phyloP scores from a whole-genome alignment of 1,140 invertebrate species.

The Drosophila nigromelanica region DNA sequence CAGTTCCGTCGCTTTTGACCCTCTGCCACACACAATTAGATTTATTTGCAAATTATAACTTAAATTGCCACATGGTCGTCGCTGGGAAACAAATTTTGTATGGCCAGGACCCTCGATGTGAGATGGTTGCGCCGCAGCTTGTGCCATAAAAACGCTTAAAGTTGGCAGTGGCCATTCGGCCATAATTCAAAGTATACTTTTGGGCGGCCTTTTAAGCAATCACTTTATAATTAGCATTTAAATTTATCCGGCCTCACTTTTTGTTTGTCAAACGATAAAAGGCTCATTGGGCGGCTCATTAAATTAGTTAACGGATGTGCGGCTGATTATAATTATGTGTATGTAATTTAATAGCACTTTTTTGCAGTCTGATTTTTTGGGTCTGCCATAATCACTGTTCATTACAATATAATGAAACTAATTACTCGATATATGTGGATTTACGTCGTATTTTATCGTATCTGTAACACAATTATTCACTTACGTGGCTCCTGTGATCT shows the following conservation, averaged over 20 bases:
- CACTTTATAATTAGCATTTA: slow-evolving; percentile 70
- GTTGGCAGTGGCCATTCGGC: slow-evolving; percentile 42
- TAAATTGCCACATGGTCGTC: slow-evolving; percentile 54
- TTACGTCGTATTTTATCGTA: slow-evolving; percentile 1
- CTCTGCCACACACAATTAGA: slow-evolving; percentile 64
- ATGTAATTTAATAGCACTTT: slow-evolving; percentile 19
- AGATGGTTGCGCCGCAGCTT: slow-evolving; percentile 38
- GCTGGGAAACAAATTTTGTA: slow-evolving; percentile 23
- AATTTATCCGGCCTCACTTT: slow-evolving; percentile 32
- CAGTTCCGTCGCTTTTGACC: slow-evolving; percentile 20
- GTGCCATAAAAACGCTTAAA: slow-evolving; percentile 61
- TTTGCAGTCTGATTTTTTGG: slow-evolving; percentile 4
- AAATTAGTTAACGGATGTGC: slow-evolving; percentile 71
- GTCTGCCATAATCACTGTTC: slow-evolving; percentile 18
- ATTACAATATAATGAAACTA: slow-evolving; percentile 47
- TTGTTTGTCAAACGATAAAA: slow-evolving; percentile 54
- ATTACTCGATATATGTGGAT: slow-evolving; percentile 16
- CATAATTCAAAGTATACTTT: slow-evolving; percentile 73
- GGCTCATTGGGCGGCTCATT: slow-evolving; percentile 55
- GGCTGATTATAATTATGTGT: slow-evolving; percentile 41
- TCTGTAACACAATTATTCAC: slow-evolving; percentile 9
- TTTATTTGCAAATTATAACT: slow-evolving; percentile 76
- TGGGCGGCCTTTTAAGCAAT: slow-evolving; percentile 33
- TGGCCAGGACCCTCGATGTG: slow-evolving; percentile 5
- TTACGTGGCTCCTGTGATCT: not conserved